phyloP scores from a whole-genome alignment of 2,797 vertebrate genomes.

The Strix occidentalis region DNA sequence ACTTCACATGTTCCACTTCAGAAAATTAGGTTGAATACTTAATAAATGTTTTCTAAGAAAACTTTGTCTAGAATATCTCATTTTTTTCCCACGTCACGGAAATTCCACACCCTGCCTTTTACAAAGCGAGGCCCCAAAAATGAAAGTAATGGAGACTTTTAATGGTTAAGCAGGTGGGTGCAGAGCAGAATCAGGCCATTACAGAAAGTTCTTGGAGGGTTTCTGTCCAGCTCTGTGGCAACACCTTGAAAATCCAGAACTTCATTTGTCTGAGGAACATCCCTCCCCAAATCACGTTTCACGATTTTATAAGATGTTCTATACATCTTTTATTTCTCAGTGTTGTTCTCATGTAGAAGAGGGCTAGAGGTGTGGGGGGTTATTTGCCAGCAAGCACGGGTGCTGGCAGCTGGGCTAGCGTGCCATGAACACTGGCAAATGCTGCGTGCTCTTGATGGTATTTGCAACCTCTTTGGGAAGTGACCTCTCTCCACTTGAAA shows the following conservation, averaged over 20 bases:
- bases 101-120: background rate
- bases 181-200: background rate
- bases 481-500: background rate
- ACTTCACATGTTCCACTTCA: background rate
- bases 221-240: background rate
- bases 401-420: background rate
- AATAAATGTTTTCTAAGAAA: background rate
- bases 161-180: background rate
- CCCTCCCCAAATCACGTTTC: background rate
- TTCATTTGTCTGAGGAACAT: background rate
- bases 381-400: background rate
- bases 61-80: background rate
- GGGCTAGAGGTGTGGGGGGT: background rate
- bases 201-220: background rate
- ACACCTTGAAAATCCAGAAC: background rate
- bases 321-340: background rate
- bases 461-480: background rate
- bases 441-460: background rate
- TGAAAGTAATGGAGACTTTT: background rate
- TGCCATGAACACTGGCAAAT: background rate
- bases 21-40: background rate
- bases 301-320: background rate
- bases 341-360: background rate
- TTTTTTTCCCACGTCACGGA: rapidly evolving
- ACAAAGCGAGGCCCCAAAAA: background rate